Base-by-base conservation (phyloP, 2,888 invertebrate genomes). In the Mythimna albipuncta region DNA sequence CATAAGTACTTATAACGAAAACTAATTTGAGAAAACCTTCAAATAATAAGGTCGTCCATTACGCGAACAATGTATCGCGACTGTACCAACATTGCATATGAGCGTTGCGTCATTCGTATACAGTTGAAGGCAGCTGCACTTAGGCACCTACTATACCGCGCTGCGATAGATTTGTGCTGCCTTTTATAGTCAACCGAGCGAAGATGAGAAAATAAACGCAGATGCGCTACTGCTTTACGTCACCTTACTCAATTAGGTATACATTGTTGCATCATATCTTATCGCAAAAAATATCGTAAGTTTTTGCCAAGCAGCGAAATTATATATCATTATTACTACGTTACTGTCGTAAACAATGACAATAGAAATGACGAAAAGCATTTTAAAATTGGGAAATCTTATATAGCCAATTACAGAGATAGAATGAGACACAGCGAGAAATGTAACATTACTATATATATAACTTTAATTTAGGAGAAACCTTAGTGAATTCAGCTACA, bases 1-100 rank as follows among this genome's bases (percentile, higher is more conserved):
- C 64, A 58, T 54, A 70, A 65, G n/a, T 52, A 77, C 57, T 69
- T 62, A 62, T 47, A 76, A 71, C 68, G 73, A 82, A 77, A 84
- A 82, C 72, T 77, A 79, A 85, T 91, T 90, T 90, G 82, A 89
- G 89, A 86, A 89, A 90, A 88, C 90, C 90, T 92, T 92, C 89
- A 85, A 88, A 88, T 89, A 91, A 92, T 91, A 87, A 89, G 90
- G 91, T 89, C 90, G 87, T 91, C 89, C 88, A 90, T 92, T 93
- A 90, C 82, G 81, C 75, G 89, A 88, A 91, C 92, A 93, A 91
- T 92, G 90, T 90, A 88, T 89, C 85, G 84, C 75, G 85, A 82
- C 82, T 81, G 82, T 82, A 77, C 80, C 55, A 62, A 85, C 81
- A 88, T 88, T 91, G 90, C 91, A 91, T 87, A 84, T 83, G 84